These are phyloP conservation scores for Callosobruchus maculatus DNA, from an alignment of 2,888 invertebrate species.

Conservation along the genomic window DNA sequence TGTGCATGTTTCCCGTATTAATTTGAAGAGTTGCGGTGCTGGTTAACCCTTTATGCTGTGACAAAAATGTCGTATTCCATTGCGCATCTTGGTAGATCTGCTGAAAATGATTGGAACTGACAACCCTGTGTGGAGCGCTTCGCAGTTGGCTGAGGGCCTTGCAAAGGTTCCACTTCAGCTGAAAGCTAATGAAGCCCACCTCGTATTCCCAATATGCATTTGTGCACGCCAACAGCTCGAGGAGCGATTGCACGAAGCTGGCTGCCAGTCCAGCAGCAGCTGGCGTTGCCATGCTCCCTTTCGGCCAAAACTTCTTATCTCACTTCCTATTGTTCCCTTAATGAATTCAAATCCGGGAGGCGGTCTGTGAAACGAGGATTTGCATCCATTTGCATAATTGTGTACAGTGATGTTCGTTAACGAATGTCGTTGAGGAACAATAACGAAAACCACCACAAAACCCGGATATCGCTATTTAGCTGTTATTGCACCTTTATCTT, in stretches of 20 bases:
- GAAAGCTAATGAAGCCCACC: neutral
- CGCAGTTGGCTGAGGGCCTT: too few relatives aligned
- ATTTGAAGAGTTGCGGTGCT: too few relatives aligned
- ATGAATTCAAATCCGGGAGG: constrained; percentile 48
- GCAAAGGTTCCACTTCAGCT: too few relatives aligned
- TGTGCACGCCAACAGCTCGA: neutral
- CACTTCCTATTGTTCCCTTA: constrained; percentile 47
- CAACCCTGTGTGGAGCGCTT: too few relatives aligned
- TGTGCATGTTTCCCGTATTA: too few relatives aligned
- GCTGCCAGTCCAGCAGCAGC: neutral
- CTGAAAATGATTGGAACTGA: too few relatives aligned
- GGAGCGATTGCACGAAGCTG: neutral
- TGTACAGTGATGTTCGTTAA: constrained; percentile 51
- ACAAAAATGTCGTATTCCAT: too few relatives aligned
- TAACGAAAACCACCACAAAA: neutral
- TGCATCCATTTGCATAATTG: constrained; percentile 51
- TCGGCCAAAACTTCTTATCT: constrained; percentile 38
- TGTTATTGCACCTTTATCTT: neutral
- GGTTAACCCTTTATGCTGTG: too few relatives aligned
- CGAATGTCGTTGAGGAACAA: constrained; percentile 28
- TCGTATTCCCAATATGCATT: neutral
- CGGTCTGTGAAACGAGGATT: constrained; percentile 47
- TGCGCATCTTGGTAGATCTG: too few relatives aligned
- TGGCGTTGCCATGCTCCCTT: neutral
- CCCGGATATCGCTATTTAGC: neutral